Evolutionary conservation across 2,888 invertebrate genomes (phyloP).

Genomic region (Bombyx huttoni): DNA sequence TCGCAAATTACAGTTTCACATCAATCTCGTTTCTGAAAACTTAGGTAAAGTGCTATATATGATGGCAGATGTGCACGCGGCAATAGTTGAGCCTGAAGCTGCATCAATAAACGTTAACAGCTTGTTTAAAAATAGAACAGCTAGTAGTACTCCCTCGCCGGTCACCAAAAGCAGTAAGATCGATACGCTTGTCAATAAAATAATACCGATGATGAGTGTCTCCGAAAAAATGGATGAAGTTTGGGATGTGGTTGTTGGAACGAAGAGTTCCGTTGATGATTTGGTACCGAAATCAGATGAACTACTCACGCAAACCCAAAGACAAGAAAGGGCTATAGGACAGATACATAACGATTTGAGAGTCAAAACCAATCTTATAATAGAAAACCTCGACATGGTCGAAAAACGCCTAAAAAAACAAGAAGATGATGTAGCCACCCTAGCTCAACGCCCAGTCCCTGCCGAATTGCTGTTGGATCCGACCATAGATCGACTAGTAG

Average conservation of each 20-base stretch:
- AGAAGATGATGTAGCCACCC: constrained; percentile 84
- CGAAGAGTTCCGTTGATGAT: constrained; percentile 89
- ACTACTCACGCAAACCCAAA: constrained; percentile 85
- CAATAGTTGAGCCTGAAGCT: constrained; percentile 82
- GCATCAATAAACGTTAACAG: constrained; percentile 65
- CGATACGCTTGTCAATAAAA: constrained; percentile 85
- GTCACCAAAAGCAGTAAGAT: constrained; percentile 79
- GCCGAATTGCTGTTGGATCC: constrained; percentile 81
- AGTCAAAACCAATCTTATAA: constrained; percentile 87
- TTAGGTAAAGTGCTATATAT: constrained; percentile 83
- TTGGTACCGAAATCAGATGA: constrained; percentile 90
- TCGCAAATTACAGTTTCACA: constrained; percentile 87
- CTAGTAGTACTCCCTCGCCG: constrained; percentile 74
- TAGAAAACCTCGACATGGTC: constrained; percentile 89
- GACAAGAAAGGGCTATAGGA: constrained; percentile 89
- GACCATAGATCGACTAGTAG: constrained; percentile 83
- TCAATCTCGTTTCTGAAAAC: constrained; percentile 86
- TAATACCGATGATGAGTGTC: constrained; percentile 87
- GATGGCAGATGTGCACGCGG: constrained; percentile 87
- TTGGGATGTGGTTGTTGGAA: constrained; percentile 91
- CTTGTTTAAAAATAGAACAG: constrained; percentile 65
- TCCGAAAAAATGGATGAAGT: constrained; percentile 94
- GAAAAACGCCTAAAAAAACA: constrained; percentile 88
- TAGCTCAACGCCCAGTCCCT: constrained; percentile 81
- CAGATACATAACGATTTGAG: constrained; percentile 88